A percentile compares a stretch with the other conserved stretches of the same genome.
phyloP scores from a whole-genome alignment of 2,888 invertebrate genomes.

The Antheraea assamensis region DNA sequence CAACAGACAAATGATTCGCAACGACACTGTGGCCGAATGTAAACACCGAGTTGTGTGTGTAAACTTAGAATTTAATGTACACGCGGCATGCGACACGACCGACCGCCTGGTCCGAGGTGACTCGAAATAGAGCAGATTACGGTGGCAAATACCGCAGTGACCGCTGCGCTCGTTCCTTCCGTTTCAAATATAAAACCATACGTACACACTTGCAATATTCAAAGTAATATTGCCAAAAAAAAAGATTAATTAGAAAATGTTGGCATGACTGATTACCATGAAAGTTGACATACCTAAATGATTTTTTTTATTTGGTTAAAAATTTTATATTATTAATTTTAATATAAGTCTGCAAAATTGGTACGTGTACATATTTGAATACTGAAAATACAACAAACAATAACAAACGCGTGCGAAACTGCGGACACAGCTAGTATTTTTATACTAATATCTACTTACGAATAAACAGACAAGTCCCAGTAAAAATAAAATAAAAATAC shows the following conservation, averaged over 20 bases:
- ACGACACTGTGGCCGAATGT: constrained; percentile 38
- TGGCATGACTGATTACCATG: too few species aligned
- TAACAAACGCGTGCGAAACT: background rate
- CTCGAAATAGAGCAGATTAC: constrained; percentile 14
- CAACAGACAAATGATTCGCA: constrained; percentile 49
- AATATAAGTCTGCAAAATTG: too few species aligned
- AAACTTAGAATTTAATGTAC: constrained; percentile 25
- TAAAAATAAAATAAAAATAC: too few species aligned
- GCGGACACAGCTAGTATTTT: background rate
- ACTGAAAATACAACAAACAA: background rate
- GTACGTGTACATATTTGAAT: too few species aligned
- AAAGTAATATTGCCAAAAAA: too few species aligned
- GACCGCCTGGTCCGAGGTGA: constrained; percentile 6
- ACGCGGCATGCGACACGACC: constrained; percentile 22
- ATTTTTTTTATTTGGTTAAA: too few species aligned
- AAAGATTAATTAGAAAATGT: too few species aligned
- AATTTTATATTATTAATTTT: too few species aligned
- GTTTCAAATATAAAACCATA: constrained; percentile 3
- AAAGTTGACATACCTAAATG: too few species aligned
- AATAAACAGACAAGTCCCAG: too few species aligned
- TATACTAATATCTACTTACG: too few species aligned
- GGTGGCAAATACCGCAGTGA: background rate
- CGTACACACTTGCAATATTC: background rate
- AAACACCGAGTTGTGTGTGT: constrained; percentile 40
- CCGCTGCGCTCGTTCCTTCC: background rate